These are phyloP conservation scores for Leptothorax acervorum DNA, from an alignment of 2,888 invertebrate genomes.

Conservation along the genomic window DNA sequence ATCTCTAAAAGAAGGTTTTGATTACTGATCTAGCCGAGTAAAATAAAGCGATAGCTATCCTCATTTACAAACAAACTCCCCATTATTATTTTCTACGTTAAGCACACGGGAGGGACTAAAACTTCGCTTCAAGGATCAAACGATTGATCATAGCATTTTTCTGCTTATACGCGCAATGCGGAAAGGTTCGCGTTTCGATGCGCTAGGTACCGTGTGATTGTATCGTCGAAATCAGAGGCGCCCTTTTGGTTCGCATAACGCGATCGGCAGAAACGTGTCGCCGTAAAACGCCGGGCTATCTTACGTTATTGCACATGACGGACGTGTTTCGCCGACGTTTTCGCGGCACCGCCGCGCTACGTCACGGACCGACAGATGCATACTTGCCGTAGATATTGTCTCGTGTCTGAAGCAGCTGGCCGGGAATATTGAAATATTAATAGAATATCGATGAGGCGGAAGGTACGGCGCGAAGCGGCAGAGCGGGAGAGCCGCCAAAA, in stretches of 20 bases:
- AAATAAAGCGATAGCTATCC: neutral
- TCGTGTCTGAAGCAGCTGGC: constrained; percentile 27
- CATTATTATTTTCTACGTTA: constrained; percentile 6
- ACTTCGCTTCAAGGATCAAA: neutral
- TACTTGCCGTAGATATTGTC: constrained; percentile 61
- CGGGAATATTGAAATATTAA: constrained; percentile 55
- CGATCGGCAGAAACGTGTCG: constrained; percentile 67
- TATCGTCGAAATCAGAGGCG: constrained; percentile 53
- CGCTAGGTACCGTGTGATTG: neutral
- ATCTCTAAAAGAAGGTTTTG: neutral
- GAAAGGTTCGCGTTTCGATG: neutral
- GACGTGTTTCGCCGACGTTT: constrained; percentile 73
- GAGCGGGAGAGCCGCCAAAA: constrained; percentile 7
- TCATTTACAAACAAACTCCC: neutral
- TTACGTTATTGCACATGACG: constrained; percentile 81
- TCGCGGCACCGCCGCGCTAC: constrained; percentile 27
- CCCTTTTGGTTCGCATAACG: constrained; percentile 46
- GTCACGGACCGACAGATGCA: constrained; percentile 59
- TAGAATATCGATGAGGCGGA: constrained; percentile 61
- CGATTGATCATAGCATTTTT: neutral
- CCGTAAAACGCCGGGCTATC: constrained; percentile 78
- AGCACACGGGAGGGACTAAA: neutral
- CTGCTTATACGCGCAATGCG: neutral
- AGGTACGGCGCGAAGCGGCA: constrained; percentile 1
- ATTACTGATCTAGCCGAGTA: neutral